Base-by-base conservation (phyloP, 1,140 invertebrate genomes). In the Megalopta genalis region DNA sequence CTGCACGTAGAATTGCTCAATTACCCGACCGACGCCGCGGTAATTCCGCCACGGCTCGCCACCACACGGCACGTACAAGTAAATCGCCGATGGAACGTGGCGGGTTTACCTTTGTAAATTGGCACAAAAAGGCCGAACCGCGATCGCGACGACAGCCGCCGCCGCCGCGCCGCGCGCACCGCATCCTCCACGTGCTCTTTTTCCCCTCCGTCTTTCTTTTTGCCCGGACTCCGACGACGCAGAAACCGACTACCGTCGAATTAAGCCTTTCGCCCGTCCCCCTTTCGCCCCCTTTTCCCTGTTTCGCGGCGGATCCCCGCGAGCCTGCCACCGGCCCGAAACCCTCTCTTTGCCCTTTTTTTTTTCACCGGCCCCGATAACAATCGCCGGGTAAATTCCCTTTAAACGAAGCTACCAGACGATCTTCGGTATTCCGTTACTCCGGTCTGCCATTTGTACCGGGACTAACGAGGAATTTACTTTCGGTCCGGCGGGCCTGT, bases 101-200 rank as follows among this genome's bases (percentile, higher is more conserved):
- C 73, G 81, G 78, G 82, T 78, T 87, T 84, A 84, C 85, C 78
- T 86, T 86, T 79, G 86, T 86, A 80, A 87, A 87, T 87, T 86
- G 85, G 77, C 65, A 64, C 72, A 87, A 85, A 85, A 87, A 80
- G 65, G 63, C 16, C 16, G 59, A 77, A 76, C 72, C 68, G 62
- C 83, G 79, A 78, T 72, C 60, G 64, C 80, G 79, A 80, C 82
- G 79, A 81, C 83, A 87, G 73, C 68, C 77, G 42, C 12, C 46
- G 46, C 12, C 46, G 46, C 46, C 9, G 46, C 16, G 46, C 10
- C 46, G 39, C 39, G 39, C 39, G 42, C 42, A 14, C 14, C 14
- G 42, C 10, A 10, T 0, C 42, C 14, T 46, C 42, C 42, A 46
- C 42, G 42, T 46, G 32, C 14, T 52, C 46, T 23, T 77, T 54